Evolutionary conservation across 2,888 invertebrate genomes (phyloP).

Genomic region (Acheta domesticus): DNA sequence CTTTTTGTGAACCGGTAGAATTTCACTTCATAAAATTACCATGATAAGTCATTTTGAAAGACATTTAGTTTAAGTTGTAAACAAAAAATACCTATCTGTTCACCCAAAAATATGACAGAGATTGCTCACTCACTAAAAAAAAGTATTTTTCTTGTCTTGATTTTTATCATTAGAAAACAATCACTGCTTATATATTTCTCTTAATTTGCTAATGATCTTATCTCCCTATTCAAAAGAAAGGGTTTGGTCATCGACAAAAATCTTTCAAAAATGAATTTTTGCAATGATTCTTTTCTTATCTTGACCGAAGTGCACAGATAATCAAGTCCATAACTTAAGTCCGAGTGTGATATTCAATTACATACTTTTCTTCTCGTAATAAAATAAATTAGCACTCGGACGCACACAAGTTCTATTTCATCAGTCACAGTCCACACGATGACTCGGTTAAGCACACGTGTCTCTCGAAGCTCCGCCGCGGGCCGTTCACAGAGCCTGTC

Average conservation of each 20-base stretch:
- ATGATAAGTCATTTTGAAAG: constrained; percentile 36
- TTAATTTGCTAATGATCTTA: constrained; percentile 3
- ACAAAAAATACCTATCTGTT: constrained; percentile 32
- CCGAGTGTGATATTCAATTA: constrained; percentile 33
- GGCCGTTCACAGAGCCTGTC: constrained; percentile 36
- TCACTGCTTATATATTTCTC: constrained; percentile 19
- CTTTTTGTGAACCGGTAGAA: constrained; percentile 25
- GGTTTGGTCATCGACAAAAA: background rate
- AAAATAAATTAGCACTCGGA: constrained; percentile 37
- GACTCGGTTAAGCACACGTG: constrained; percentile 18
- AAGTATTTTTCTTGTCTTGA: constrained; percentile 26
- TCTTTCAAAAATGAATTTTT: background rate
- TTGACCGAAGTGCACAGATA: constrained; percentile 22
- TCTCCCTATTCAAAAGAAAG: constrained; percentile 18
- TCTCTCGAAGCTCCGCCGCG: constrained; percentile 33
- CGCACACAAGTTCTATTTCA: constrained; percentile 28
- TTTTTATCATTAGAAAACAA: constrained; percentile 30
- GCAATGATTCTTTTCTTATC: constrained; percentile 21
- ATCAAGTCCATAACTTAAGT: constrained; percentile 24
- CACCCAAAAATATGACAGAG: constrained; percentile 35
- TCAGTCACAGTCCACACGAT: constrained; percentile 28
- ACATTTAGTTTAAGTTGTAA: constrained; percentile 33
- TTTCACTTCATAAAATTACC: constrained; percentile 30
- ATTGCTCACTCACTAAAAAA: constrained; percentile 35
- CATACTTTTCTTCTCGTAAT: constrained; percentile 34